Evolutionary conservation across 1,140 invertebrate genomes (phyloP).

Genomic region (Zaprionus capensis): DNA sequence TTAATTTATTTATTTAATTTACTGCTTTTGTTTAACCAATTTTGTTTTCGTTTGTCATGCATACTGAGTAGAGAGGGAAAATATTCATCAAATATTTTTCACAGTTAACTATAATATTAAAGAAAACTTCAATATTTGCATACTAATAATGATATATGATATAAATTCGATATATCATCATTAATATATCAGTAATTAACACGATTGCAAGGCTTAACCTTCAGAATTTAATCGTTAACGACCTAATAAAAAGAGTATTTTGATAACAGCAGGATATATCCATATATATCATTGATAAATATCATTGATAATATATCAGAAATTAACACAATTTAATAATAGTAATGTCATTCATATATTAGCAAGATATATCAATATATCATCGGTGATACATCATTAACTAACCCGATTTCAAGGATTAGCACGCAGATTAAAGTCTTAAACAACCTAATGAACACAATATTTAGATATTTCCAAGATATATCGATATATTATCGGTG

Average conservation of each 20-base stretch:
- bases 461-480: no score
- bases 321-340: no score
- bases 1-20: not conserved
- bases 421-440: no score
- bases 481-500: no score
- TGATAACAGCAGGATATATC: not conserved
- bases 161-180: not conserved
- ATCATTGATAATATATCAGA: no score
- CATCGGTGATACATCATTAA: no score
- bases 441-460: no score
- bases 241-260: not conserved
- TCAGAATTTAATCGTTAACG: not conserved
- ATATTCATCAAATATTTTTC: not conserved
- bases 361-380: no score
- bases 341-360: no score
- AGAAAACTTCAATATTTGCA: not conserved
- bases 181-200: not conserved
- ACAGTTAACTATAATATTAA: not conserved
- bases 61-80: not conserved
- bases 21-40: conserved; percentile 1
- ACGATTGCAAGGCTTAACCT: not conserved
- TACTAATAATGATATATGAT: not conserved
- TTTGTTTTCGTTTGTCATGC: conserved; percentile 4
- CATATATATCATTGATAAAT: no score
- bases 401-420: no score